A percentile compares a stretch with the other conserved stretches of the same genome.
phyloP scores from a whole-genome alignment of 1,140 invertebrate species.

The Vollenhovia emeryi region DNA sequence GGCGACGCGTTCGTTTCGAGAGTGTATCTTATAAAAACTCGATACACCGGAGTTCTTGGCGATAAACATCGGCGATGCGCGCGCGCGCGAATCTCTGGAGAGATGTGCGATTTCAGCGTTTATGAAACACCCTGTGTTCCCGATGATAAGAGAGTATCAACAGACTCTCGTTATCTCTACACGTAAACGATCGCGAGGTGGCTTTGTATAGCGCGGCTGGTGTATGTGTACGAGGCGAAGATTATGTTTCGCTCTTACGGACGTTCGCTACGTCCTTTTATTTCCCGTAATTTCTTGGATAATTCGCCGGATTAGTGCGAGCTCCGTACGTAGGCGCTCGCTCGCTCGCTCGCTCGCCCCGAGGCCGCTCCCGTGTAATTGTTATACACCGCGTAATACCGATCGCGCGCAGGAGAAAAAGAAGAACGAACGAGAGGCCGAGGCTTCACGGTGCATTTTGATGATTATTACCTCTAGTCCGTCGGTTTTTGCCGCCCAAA shows the following conservation, averaged over 20 bases:
- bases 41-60: too few relatives aligned
- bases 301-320: conserved; percentile 27
- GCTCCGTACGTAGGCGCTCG: background rate
- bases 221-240: background rate
- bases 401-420: background rate
- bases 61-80: background rate
- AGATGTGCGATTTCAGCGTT: background rate
- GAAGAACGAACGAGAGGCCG: background rate
- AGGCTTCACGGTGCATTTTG: conserved; percentile 20
- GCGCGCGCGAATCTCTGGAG: background rate
- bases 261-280: background rate
- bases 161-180: conserved; percentile 27
- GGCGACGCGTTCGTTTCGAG: too few relatives aligned
- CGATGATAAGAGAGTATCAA: conserved; percentile 22
- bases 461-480: conserved; percentile 35
- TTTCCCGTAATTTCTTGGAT: conserved; percentile 17
- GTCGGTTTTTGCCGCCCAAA: conserved; percentile 23
- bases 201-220: background rate
- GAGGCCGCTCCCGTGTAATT: conserved; percentile 27
- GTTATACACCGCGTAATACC: conserved; percentile 1
- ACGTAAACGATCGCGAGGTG: background rate
- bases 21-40: too few relatives aligned
- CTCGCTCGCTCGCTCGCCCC: background rate
- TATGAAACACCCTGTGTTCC: background rate
- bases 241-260: background rate